These are phyloP conservation scores for Corythaixoides concolor DNA, from an alignment of 2,113 vertebrate genomes.

Conservation along the genomic window DNA sequence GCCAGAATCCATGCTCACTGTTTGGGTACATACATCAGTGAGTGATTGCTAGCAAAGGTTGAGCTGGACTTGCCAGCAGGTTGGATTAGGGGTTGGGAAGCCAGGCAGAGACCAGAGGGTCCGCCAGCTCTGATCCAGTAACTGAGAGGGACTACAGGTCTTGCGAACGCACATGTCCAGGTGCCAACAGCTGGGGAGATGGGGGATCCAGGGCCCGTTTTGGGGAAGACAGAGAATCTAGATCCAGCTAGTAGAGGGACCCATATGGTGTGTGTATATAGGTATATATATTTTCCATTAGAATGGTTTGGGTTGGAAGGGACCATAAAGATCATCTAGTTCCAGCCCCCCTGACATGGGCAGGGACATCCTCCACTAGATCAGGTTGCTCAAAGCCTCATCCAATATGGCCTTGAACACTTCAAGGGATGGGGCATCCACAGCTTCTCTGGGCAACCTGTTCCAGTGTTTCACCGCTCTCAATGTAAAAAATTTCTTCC, in stretches of 20 bases:
- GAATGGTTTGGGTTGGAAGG: too few species aligned
- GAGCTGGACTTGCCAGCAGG: neutral
- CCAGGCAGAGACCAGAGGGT: neutral
- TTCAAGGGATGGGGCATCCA: too few species aligned
- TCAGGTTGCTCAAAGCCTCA: too few species aligned
- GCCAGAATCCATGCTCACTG: neutral
- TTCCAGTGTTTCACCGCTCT: too few species aligned
- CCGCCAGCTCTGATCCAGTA: neutral
- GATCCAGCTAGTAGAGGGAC: neutral
- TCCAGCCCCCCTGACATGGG: too few species aligned
- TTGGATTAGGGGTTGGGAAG: neutral
- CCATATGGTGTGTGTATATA: neutral
- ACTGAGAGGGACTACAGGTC: neutral
- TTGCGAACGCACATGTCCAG: rapidly evolving
- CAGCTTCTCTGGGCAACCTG: too few species aligned
- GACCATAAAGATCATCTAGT: too few species aligned
- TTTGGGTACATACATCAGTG: neutral
- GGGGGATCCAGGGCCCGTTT: neutral
- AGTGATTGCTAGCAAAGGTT: neutral
- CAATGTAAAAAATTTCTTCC: too few species aligned
- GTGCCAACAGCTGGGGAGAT: neutral
- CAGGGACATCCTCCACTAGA: too few species aligned
- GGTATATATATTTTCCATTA: neutral
- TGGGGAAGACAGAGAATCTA: neutral
- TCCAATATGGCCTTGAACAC: too few species aligned